These are phyloP conservation scores for Magallana ariakensis DNA, from an alignment of 1,140 invertebrate species.

Conservation along the genomic window DNA sequence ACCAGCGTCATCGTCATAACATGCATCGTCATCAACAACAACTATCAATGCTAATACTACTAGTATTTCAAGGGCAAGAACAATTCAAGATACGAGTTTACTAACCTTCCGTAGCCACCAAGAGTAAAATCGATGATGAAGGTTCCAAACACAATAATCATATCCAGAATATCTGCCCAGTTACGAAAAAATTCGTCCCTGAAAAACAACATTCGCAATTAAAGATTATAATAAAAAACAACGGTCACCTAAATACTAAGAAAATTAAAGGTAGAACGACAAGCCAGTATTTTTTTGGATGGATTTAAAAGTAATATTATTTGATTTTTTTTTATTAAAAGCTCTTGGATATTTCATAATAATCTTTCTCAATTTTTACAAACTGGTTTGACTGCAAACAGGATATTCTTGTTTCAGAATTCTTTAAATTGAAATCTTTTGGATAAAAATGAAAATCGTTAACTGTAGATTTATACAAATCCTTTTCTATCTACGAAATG, in stretches of 20 bases:
- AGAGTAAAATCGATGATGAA: slow-evolving; percentile 80
- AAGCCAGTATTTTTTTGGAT: background rate
- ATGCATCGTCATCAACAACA: background rate
- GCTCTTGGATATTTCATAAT: too few relatives aligned
- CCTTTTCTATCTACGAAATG: too few relatives aligned
- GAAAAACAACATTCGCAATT: slow-evolving; percentile 38
- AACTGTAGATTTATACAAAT: too few relatives aligned
- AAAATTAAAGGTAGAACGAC: background rate
- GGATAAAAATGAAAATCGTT: too few relatives aligned
- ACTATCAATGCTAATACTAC: background rate
- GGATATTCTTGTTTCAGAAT: too few relatives aligned
- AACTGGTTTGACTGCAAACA: too few relatives aligned
- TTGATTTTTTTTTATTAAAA: background rate
- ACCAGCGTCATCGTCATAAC: background rate
- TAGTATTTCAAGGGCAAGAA: background rate
- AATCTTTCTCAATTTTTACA: too few relatives aligned
- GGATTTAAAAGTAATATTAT: background rate
- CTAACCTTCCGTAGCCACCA: slow-evolving; percentile 61
- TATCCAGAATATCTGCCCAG: slow-evolving; percentile 62
- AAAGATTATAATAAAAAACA: slow-evolving; percentile 23
- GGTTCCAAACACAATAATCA: slow-evolving; percentile 67
- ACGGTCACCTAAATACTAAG: background rate
- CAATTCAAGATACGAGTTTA: background rate
- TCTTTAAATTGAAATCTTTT: too few relatives aligned
- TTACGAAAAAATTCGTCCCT: slow-evolving; percentile 62